A percentile compares a stretch with the other conserved stretches of the same genome.
These are phyloP conservation scores for Yasuhikotakia modesta DNA, from an alignment of 2,797 vertebrate genomes.

Conservation along the genomic window DNA sequence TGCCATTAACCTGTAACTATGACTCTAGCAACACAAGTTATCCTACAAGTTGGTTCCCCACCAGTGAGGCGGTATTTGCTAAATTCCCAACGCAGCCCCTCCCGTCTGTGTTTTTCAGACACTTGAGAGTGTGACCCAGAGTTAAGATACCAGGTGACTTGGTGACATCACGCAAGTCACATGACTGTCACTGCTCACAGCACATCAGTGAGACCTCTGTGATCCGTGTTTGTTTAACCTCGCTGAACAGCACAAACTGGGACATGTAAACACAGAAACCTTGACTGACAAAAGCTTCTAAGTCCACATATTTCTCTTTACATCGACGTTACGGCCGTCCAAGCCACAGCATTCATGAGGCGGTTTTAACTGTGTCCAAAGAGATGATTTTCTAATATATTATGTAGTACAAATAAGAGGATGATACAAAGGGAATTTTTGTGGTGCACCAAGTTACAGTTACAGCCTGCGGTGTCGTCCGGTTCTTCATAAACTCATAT, in stretches of 20 bases:
- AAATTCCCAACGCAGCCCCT: slow-evolving; percentile 9
- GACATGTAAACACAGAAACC: not conserved
- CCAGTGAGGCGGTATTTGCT: slow-evolving; percentile 3
- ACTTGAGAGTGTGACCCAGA: slow-evolving; percentile 3
- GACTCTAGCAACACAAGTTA: too few relatives aligned
- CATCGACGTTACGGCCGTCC: not conserved
- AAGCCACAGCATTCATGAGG: not conserved
- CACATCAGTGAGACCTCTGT: slow-evolving; percentile 35
- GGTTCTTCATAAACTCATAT: slow-evolving; percentile 11
- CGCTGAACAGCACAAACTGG: slow-evolving; percentile 36
- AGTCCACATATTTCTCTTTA: not conserved
- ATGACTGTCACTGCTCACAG: slow-evolving; percentile 43
- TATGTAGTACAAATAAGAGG: not conserved
- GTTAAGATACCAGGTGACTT: slow-evolving; percentile 25
- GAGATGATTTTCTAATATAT: not conserved
- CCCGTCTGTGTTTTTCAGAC: not conserved
- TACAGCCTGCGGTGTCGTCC: slow-evolving; percentile 39
- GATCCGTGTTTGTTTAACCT: slow-evolving; percentile 37
- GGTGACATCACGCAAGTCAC: slow-evolving; percentile 52
- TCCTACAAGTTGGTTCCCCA: too few relatives aligned
- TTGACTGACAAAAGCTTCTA: not conserved
- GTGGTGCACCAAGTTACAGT: slow-evolving; percentile 15
- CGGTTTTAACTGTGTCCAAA: not conserved
- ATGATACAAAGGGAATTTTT: not conserved
- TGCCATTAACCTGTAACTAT: too few relatives aligned